A percentile compares a stretch with the other conserved stretches of the same genome.
Conservation (phyloP, 1,140 invertebrate genomes). For the Panagrolaimus sp. region DNA sequence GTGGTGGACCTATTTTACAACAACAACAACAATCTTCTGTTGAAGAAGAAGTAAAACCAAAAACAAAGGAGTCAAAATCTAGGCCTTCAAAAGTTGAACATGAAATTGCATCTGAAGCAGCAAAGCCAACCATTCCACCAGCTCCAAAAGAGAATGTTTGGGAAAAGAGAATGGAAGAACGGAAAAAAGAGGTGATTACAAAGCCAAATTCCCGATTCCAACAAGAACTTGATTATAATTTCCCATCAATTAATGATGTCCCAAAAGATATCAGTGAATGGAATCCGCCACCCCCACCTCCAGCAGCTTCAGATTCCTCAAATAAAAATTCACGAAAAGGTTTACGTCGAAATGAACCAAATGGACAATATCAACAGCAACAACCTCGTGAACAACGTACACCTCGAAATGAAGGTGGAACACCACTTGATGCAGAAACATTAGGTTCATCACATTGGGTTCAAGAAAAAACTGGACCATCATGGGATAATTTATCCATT, state of each 20-base stretch:
- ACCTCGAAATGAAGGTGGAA: not conserved
- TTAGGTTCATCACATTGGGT: not conserved
- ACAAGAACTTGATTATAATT: slow-evolving; percentile 3
- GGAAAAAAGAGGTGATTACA: slow-evolving; percentile 30
- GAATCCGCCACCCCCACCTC: not conserved
- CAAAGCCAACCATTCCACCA: slow-evolving; percentile 20
- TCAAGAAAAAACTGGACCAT: not conserved
- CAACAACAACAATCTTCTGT: slow-evolving; percentile 3
- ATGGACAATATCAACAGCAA: not conserved
- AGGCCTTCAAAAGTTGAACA: not conserved
- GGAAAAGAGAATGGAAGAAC: slow-evolving; percentile 55
- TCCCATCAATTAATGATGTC: slow-evolving; percentile 16
- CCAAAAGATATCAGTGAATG: slow-evolving; percentile 17
- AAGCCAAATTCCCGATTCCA: not conserved
- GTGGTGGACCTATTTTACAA: slow-evolving; percentile 12
- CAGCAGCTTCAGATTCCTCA: slow-evolving; percentile 10
- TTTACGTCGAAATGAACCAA: not conserved
- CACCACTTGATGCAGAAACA: not conserved
- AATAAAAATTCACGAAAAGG: not conserved
- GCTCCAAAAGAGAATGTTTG: slow-evolving; percentile 50
- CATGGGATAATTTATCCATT: slow-evolving; percentile 7
- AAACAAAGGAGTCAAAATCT: slow-evolving; percentile 17
- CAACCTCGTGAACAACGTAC: slow-evolving; percentile 4
- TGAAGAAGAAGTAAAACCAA: not conserved
- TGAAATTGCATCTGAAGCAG: not conserved